Conservation (phyloP, 2,888 invertebrate genomes). For the Buathra laborator region DNA sequence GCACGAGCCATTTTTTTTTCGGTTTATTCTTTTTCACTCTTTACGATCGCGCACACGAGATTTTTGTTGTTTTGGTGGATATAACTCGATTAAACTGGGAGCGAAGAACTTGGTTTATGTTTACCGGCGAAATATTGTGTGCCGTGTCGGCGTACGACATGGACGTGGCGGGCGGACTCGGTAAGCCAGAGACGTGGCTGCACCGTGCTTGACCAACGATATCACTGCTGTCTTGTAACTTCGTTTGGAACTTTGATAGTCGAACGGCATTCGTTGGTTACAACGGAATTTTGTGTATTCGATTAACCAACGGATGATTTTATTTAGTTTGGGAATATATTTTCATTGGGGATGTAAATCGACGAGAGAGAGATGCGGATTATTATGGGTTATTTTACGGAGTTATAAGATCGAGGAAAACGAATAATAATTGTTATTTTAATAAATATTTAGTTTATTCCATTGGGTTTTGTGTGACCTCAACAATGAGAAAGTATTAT, state of each 20-base stretch:
- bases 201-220: slow-evolving; percentile 15
- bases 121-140: slow-evolving; percentile 63
- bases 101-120: slow-evolving; percentile 3
- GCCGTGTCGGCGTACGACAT: slow-evolving; percentile 60
- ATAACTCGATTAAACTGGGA: neutral
- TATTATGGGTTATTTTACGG: neutral
- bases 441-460: too few species aligned
- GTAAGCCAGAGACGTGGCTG: slow-evolving; percentile 52
- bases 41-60: neutral
- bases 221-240: neutral
- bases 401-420: neutral
- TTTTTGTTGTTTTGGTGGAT: neutral
- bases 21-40: neutral
- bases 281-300: neutral
- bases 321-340: neutral
- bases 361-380: too few species aligned
- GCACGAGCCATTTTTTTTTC: slow-evolving; percentile 44
- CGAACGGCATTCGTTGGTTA: slow-evolving; percentile 5
- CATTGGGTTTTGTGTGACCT: neutral
- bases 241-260: neutral
- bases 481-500: neutral
- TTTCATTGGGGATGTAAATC: neutral
- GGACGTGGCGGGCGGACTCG: slow-evolving; percentile 73
- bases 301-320: neutral
- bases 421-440: too few species aligned